Base-by-base conservation (phyloP, 2,113 vertebrate genomes). In the Canis aureus region DNA sequence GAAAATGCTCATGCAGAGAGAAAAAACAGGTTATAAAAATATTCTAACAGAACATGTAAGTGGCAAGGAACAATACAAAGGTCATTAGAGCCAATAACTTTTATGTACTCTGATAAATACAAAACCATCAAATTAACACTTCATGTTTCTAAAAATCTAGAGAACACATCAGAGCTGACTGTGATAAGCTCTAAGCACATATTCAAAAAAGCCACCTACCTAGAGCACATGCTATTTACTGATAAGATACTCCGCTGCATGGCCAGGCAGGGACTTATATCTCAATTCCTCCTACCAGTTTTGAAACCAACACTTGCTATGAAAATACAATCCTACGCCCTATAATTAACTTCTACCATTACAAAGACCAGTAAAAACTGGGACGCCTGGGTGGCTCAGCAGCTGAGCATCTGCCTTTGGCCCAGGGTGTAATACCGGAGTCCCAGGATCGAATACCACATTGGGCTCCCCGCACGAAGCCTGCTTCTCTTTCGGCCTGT, bases 181-280 rank as follows among this genome's bases (percentile, higher is more conserved):
- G 38, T 62, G 35, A 57, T 27, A 71, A 69, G 59, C 35, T 22
- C 29, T 13, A n/a, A 82, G 84, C 9, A 19, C 25, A 3, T 3
- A 66, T 10, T 59, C 29, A 22, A 69, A 89, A 80, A 25, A 27
- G 49, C 35, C 83, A 55, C 20, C 55, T 23, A 57, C 16, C 55
- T 15, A 32, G 12, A 62, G 23, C 78, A 71, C 35, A 73, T 23
- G 43, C 62, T 69, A 5, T 2, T 27, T 62, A 49, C 64, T 35
- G 3, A 53, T 6, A 6, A 51, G 35, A 25, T 7, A 2, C 3
- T 17, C n/a, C 7, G 43, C 38, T 57, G 32, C 1, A 2, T 0
- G 10, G n/a, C 51, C 11, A 8, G 84, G 16, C 0, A 29, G 43
- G 7, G 43, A 43, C 35, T 59, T 55, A 29, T 9, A 38, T 19